Conservation (phyloP, 30 jellyfish, hydroid and myxozoan genomes). For the Cassiopea andromeda region DNA sequence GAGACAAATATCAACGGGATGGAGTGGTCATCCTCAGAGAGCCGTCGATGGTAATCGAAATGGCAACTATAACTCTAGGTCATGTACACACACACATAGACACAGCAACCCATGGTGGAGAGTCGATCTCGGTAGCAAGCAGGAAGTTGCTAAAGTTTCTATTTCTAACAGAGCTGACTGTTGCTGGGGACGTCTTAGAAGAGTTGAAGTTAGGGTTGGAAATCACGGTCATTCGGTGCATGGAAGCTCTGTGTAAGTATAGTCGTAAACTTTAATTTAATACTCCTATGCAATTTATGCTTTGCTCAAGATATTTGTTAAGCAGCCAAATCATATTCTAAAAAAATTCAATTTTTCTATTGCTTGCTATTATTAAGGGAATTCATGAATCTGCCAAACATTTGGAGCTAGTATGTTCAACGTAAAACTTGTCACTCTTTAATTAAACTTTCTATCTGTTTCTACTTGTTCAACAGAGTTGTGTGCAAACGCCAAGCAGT, state of each 20-base stretch:
- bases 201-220: conserved; percentile 53
- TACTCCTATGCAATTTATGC: no score
- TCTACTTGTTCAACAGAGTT: no score
- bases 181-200: conserved; percentile 47
- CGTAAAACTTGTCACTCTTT: no score
- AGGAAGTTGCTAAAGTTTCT: conserved; percentile 14
- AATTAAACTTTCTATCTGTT: no score
- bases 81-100: conserved; percentile 57
- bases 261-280: no score
- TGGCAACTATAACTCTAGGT: conserved; percentile 19
- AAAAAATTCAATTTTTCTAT: no score
- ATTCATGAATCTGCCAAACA: no score
- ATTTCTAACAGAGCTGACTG: conserved; percentile 54
- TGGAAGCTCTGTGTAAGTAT: conserved; percentile 52
- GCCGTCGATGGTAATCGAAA: conserved; percentile 60
- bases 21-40: conserved; percentile 27
- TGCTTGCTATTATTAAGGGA: no score
- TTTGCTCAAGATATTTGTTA: no score
- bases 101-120: conserved; percentile 61
- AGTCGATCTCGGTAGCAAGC: conserved; percentile 34
- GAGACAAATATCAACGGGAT: conserved; percentile 50
- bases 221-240: conserved; percentile 6
- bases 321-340: no score
- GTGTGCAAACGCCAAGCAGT: no score
- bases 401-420: no score